phyloP scores from a whole-genome alignment of 2,888 invertebrate species.

The Nomada ferruginata region DNA sequence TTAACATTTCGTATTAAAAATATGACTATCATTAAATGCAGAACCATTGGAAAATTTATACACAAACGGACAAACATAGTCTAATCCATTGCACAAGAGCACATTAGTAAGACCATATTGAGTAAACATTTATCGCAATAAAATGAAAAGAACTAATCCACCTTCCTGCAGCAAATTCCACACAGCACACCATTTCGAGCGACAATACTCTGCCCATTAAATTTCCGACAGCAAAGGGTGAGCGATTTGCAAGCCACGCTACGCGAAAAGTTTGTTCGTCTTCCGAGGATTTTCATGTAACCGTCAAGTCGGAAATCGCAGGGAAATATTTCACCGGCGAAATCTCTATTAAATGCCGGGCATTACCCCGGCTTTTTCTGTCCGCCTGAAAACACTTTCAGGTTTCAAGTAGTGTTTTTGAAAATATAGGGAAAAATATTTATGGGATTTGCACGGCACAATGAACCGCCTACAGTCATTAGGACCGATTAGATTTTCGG shows the following conservation, averaged over 20 bases:
- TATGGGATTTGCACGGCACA: constrained; percentile 77
- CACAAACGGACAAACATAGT: too few species aligned
- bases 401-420: constrained; percentile 71
- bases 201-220: too few species aligned
- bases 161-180: too few species aligned
- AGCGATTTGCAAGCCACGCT: neutral
- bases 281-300: constrained; percentile 1
- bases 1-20: too few species aligned
- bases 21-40: too few species aligned
- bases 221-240: too few species aligned
- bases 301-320: neutral
- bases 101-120: too few species aligned
- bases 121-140: too few species aligned
- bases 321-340: constrained; percentile 23
- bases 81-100: too few species aligned
- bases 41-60: too few species aligned
- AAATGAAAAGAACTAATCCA: too few species aligned
- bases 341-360: constrained; percentile 17
- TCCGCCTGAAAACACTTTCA: constrained; percentile 18
- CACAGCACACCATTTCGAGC: too few species aligned
- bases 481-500: constrained; percentile 73
- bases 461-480: constrained; percentile 64
- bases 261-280: neutral
- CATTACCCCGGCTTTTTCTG: neutral
- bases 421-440: constrained; percentile 82